Percentiles rank a stretch among this genome's conserved stretches.
Conservation (phyloP, 1,140 invertebrate species). For the Paracyclopina nana region DNA sequence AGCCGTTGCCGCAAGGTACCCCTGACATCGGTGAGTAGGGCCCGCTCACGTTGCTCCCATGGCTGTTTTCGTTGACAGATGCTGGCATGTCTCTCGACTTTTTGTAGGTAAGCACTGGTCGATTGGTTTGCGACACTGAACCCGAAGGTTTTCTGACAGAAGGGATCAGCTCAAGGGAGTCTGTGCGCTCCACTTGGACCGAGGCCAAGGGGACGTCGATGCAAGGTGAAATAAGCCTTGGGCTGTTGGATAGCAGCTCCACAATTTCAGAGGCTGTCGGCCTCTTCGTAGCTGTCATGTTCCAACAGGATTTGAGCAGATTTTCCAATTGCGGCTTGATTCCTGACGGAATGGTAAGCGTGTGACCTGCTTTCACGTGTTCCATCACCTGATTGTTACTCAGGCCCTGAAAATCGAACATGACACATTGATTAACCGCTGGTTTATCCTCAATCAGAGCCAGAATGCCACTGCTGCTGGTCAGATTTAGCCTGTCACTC, state of each 20-base stretch:
- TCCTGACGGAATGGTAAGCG: constrained; percentile 44
- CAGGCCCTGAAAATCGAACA: constrained; percentile 33
- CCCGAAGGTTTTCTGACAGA: constrained; percentile 10
- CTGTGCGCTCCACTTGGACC: constrained; percentile 39
- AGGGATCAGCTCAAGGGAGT: constrained; percentile 31
- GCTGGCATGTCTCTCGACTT: neutral
- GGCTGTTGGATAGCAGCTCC: constrained; percentile 51
- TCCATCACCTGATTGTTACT: constrained; percentile 63
- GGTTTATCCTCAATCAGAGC: too few species aligned
- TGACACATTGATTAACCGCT: too few species aligned
- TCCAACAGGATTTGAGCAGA: constrained; percentile 56
- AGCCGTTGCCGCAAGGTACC: neutral
- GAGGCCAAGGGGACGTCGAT: constrained; percentile 50
- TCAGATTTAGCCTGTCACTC: too few species aligned
- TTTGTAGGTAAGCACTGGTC: neutral
- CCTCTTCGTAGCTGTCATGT: constrained; percentile 40
- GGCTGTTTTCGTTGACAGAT: neutral
- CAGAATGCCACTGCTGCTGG: too few species aligned
- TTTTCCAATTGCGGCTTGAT: constrained; percentile 50
- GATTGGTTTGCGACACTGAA: constrained; percentile 5
- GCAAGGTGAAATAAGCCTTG: constrained; percentile 51
- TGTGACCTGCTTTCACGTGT: constrained; percentile 49
- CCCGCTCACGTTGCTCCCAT: neutral
- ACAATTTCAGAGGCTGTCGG: constrained; percentile 53
- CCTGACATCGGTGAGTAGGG: constrained; percentile 8